Percentiles rank a stretch among this genome's conserved stretches.
Evolutionary conservation across 1,140 invertebrate species (phyloP).

Genomic region (Camponotus floridanus): DNA sequence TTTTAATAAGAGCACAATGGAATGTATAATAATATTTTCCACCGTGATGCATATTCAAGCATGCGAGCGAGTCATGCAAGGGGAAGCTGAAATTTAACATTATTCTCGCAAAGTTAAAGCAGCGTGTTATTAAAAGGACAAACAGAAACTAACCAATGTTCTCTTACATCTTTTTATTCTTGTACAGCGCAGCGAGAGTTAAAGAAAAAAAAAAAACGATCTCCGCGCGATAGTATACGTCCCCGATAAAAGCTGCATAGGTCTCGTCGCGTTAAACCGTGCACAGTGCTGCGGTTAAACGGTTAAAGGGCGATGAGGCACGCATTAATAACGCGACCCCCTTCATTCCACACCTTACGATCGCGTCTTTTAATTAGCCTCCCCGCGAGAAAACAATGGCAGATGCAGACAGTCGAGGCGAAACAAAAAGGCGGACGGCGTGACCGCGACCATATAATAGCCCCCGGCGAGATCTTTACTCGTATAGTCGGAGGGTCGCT

Average conservation of each 20-base stretch:
- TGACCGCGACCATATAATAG: conserved; percentile 37
- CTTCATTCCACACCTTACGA: conserved; percentile 1
- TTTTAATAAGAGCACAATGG: neutral
- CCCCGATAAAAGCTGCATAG: neutral
- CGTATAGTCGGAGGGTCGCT: conserved; percentile 8
- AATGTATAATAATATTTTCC: neutral
- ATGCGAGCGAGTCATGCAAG: neutral
- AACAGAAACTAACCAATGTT: neutral
- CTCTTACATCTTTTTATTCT: neutral
- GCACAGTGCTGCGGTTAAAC: conserved; percentile 19
- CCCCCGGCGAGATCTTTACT: conserved; percentile 37
- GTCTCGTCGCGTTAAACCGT: neutral
- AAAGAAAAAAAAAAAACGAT: neutral
- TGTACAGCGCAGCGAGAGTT: neutral
- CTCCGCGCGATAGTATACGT: neutral
- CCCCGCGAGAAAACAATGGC: conserved; percentile 64
- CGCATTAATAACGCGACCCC: conserved; percentile 28
- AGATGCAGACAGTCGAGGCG: neutral
- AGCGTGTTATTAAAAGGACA: neutral
- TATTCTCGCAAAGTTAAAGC: neutral
- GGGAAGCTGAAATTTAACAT: neutral
- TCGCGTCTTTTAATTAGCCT: conserved; percentile 66
- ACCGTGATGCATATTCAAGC: neutral
- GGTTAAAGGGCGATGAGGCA: conserved; percentile 25
- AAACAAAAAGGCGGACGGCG: conserved; percentile 12